Percentiles rank a stretch among this genome's conserved stretches.
These are phyloP conservation scores for Ochropacha duplaris DNA, from an alignment of 2,888 invertebrate species.

Conservation along the genomic window DNA sequence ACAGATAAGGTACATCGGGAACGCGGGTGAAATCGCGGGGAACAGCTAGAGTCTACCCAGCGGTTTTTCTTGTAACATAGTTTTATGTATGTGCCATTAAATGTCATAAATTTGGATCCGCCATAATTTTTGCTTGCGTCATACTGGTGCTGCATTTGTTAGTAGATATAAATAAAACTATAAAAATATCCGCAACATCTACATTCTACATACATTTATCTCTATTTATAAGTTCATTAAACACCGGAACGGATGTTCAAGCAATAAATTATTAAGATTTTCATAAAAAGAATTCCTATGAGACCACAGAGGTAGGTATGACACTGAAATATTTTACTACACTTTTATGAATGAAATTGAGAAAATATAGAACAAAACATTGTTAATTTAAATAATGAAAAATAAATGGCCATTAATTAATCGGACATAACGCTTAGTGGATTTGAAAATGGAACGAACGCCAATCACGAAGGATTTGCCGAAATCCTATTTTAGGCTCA, in stretches of 20 bases:
- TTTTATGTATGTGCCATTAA: no score
- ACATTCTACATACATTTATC: background rate
- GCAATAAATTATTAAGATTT: slow-evolving; percentile 26
- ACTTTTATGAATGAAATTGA: background rate
- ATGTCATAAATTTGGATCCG: no score
- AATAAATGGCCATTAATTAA: slow-evolving; percentile 32
- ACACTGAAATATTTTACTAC: background rate
- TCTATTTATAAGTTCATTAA: slow-evolving; percentile 2
- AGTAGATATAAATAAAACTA: no score
- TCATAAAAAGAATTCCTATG: slow-evolving; percentile 24
- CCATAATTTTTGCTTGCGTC: no score
- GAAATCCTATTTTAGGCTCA: slow-evolving; percentile 56
- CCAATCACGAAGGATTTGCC: slow-evolving; percentile 63
- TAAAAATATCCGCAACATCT: background rate
- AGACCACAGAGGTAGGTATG: no score
- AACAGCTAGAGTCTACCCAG: no score
- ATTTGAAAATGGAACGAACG: slow-evolving; percentile 60
- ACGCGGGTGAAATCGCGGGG: no score
- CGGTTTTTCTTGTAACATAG: no score
- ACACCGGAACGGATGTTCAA: slow-evolving; percentile 21
- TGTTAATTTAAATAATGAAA: slow-evolving; percentile 20
- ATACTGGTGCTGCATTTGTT: no score
- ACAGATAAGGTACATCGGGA: no score
- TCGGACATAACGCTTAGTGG: slow-evolving; percentile 37
- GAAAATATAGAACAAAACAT: background rate